Base-by-base conservation (phyloP, 2,113 vertebrate species). In the Uropsilus gracilis region DNA sequence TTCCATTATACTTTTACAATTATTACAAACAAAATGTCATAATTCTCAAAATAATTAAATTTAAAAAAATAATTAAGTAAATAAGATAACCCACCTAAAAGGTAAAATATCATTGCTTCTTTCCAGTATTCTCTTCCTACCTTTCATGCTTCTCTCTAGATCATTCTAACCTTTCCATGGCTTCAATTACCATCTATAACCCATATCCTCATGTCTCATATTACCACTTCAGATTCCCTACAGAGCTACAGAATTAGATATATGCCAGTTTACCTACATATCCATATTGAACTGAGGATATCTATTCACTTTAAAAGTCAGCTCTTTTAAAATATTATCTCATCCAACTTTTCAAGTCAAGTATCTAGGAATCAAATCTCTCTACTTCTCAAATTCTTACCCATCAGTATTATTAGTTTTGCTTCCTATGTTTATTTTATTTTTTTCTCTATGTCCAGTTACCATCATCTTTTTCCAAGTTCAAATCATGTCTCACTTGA, bases 11-110 rank as follows among this genome's bases (percentile, higher is more conserved):
- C 32, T 96, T 93, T 91, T 89, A 61, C n/a, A 78, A 53, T 85
- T 39, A 95, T 20, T 80, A 78, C 55, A 93, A 87, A 90, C 12
- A 88, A 96, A 94, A 64, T 84, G 44, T 63, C 8, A 59, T 73
- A 83, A 89, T 84, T 87, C 37, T 84, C 37, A 87, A 87, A n/a
- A n/a, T n/a, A n/a, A n/a, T n/a, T n/a, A n/a, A n/a, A n/a, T n/a
- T n/a, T n/a, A n/a, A n/a, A n/a, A n/a, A n/a, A n/a, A 66, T 77
- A 82, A 87, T 66, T 81, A 61, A 72, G 84, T 77, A 14, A 30
- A 57, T 42, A 57, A 94, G 90, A 72, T 76, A 44, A n/a, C n/a
- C 1, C 5, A 13, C 39, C 32, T 8, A 6, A 55, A 82, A 92
- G 32, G 13, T 48, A 6, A 69, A 72, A 63, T 81, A 55, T 61